Evolutionary conservation across 1,140 invertebrate genomes (phyloP), one percentile per base, ranked within the genome.

Genomic region (Drosophila parabipectinata): DNA sequence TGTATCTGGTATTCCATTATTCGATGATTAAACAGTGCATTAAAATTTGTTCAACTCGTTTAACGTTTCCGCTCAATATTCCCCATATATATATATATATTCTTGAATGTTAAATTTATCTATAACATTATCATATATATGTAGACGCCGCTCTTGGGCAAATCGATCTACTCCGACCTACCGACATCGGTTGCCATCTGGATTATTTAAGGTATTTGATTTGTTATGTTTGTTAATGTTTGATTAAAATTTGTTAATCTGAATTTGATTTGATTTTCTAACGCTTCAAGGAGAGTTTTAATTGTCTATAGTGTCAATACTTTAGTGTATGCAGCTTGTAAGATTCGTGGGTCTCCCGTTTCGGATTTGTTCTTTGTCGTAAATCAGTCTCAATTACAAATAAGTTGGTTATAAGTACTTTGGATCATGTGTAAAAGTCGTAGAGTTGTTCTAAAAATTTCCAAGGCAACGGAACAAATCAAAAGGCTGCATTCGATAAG

Each of bases 1-100:
- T 75, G 63, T 74, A 30, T 72, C 48, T 47, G 34, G 26, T 72
- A 81, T 69, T 68, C 66, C 62, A 84, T 89, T 88, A 88, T 90
- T 90, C 90, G 90, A 91, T 90, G 85, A 91, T 79, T 90, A 91
- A 91, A 91, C 90, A 91, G 90, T 91, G 90, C 90, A 88, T 91
- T 85, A 88, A 83, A 88, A 88, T 88, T 77, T 82, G 61, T 69
- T 81, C 82, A 85, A 85, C 82, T 85, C 60, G 78, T 62, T 69
- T 62, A 75, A 75, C 72, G 45, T 73, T 64, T 73, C 28, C 48
- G 51, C 69, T 58, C 63, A 54, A 69, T 48, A 67, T 67, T 45
- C 52, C 50, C 39, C 47, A 56, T 69, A 48, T 69, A 68, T 68
- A 44, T 44, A 44, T 44, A 44, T 44, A 44, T 44, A 18, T 44